phyloP scores from a whole-genome alignment of 1,140 invertebrate genomes.

The Antheraea mylitta region DNA sequence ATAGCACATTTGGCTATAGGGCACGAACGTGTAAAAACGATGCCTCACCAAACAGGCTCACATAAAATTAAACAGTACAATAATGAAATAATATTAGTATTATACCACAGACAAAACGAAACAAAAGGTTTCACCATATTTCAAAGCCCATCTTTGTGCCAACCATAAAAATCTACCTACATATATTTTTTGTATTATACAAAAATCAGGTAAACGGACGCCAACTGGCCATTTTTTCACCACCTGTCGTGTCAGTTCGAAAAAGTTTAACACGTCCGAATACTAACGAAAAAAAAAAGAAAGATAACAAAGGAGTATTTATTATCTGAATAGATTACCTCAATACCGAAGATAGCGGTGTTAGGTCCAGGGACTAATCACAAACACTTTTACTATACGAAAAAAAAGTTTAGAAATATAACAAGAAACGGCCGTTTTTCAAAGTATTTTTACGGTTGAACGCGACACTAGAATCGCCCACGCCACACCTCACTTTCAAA shows the following conservation, averaged over 20 bases:
- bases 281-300: constrained; percentile 17
- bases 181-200: neutral
- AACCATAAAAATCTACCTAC: neutral
- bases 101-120: too few species aligned
- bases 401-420: neutral
- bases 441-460: constrained; percentile 34
- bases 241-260: constrained; percentile 12
- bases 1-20: too few species aligned
- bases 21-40: too few species aligned
- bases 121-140: neutral
- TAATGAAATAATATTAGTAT: too few species aligned
- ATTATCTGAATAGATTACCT: constrained; percentile 33
- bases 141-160: neutral
- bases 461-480: constrained; percentile 35
- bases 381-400: constrained; percentile 13
- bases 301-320: constrained; percentile 28
- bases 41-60: too few species aligned
- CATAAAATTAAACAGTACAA: too few species aligned
- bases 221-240: constrained; percentile 11
- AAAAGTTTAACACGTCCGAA: constrained; percentile 1
- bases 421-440: constrained; percentile 22
- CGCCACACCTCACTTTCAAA: constrained; percentile 46
- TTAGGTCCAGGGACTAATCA: constrained; percentile 17
- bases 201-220: constrained; percentile 6
- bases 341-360: constrained; percentile 27